Conservation (phyloP, 2,113 vertebrate species). For the Phrynosoma platyrhinos region DNA sequence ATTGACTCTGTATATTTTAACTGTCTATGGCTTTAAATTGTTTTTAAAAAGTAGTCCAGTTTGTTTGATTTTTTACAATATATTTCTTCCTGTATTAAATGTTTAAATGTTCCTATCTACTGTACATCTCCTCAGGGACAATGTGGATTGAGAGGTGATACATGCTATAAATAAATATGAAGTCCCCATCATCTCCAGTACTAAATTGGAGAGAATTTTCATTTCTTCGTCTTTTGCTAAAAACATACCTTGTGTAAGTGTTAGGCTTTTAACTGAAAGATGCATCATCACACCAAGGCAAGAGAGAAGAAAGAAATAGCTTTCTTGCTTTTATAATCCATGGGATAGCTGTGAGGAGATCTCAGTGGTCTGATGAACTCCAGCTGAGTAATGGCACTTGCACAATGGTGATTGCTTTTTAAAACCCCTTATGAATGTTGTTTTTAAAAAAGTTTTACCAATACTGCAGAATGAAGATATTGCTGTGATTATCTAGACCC, state of each 20-base stretch:
- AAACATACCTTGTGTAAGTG: constrained; percentile 20
- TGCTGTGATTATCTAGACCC: too few species aligned
- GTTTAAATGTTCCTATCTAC: too few species aligned
- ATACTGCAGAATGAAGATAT: background rate
- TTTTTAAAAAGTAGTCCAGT: too few species aligned
- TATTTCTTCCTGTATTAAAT: too few species aligned
- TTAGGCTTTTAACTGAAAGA: constrained; percentile 31
- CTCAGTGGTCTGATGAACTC: background rate
- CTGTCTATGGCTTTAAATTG: too few species aligned
- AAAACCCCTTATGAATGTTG: background rate
- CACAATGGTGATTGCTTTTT: background rate
- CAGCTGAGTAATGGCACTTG: constrained; percentile 7
- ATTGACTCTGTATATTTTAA: too few species aligned
- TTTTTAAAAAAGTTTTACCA: background rate
- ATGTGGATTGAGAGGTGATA: too few species aligned
- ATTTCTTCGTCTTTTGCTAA: background rate
- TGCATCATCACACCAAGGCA: constrained; percentile 21
- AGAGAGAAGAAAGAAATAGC: background rate
- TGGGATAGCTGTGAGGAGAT: background rate
- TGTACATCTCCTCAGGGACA: too few species aligned
- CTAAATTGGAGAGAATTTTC: constrained; percentile 1
- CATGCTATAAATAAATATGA: background rate
- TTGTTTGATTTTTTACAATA: too few species aligned
- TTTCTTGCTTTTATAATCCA: background rate
- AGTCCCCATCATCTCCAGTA: constrained; percentile 13